phyloP scores from a whole-genome alignment of 2,797 vertebrate genomes.

The Rhinophrynus dorsalis region DNA sequence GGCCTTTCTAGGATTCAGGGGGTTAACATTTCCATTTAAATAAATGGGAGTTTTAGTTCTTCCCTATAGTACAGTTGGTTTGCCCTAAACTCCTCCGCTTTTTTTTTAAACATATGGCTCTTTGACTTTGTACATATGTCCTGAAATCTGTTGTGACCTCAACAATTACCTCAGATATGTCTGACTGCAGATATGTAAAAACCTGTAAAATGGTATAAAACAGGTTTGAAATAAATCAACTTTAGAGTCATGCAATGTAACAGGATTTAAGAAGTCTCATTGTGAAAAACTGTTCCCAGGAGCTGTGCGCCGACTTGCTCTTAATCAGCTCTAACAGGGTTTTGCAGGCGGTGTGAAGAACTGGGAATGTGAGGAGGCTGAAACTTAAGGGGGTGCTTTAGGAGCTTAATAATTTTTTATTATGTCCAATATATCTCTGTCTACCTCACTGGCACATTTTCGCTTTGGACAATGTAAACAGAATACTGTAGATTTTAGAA shows the following conservation, averaged over 20 bases:
- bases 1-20: too few relatives aligned
- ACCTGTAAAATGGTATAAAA: background rate
- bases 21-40: too few relatives aligned
- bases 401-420: constrained; percentile 40
- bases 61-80: too few relatives aligned
- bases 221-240: constrained; percentile 27
- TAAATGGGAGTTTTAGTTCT: too few relatives aligned
- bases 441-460: constrained; percentile 21
- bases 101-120: too few relatives aligned
- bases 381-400: constrained; percentile 48
- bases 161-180: constrained; percentile 25
- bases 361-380: constrained; percentile 17
- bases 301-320: background rate
- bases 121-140: too few relatives aligned
- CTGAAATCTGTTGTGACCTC: constrained; percentile 2
- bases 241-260: constrained; percentile 27
- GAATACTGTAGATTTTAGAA: background rate
- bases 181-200: constrained; percentile 18
- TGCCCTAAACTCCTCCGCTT: too few relatives aligned
- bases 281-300: constrained; percentile 27
- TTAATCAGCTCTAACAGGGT: constrained; percentile 35
- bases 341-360: constrained; percentile 14
- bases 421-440: constrained; percentile 40
- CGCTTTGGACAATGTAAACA: constrained; percentile 37
- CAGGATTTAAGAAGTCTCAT: constrained; percentile 40